Evolutionary conservation across 2,888 invertebrate genomes (phyloP), one percentile per base, ranked within the genome.

Genomic region (Marasmarcha lunaedactyla): DNA sequence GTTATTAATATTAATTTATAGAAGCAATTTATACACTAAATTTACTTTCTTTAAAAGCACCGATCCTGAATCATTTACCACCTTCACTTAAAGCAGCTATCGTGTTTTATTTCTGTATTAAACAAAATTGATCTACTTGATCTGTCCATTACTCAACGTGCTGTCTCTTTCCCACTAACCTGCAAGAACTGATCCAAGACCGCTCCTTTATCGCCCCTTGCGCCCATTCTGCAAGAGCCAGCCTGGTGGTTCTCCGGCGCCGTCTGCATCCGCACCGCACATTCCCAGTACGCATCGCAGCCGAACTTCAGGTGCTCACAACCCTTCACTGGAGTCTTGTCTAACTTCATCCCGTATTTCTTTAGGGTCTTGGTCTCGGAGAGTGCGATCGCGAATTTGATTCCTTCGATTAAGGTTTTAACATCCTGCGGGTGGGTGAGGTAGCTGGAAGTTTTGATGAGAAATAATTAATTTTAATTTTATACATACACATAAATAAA

Each of bases 231-330:
- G 63, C 92, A 92, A 11, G 92, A 90, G 1, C 93, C 93, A 0
- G 89, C 90, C 70, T 93, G 93, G 63, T 93, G 93, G 63, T 93
- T 93, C 74, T 93, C 93, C 0, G 93, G 91, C 0, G 89, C 92
- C 0, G 93, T 93, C 45, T 89, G 87, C 66, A 89, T 89, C 42
- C 30, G 9, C 14, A 92, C 85, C 0, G 91, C 90, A 59, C 94
- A 94, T 55, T 88, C 88, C 92, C 93, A 93, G 67, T 92, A 94
- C 11, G 88, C 88, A 54, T 92, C 89, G 45, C 84, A 83, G 0
- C 91, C 93, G 54, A 92, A 94, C 50, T 87, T 85, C 34, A 89
- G 67, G 47, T 87, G 85, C 63, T 92, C 91, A 63, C 94, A 95
- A 2, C 92, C 93, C 10, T 62, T 59, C 0, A 89, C 90, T 0